Percentiles rank a stretch among this genome's conserved stretches.
These are phyloP conservation scores for Botia kubotai DNA, from an alignment of 2,797 vertebrate species.

Conservation along the genomic window DNA sequence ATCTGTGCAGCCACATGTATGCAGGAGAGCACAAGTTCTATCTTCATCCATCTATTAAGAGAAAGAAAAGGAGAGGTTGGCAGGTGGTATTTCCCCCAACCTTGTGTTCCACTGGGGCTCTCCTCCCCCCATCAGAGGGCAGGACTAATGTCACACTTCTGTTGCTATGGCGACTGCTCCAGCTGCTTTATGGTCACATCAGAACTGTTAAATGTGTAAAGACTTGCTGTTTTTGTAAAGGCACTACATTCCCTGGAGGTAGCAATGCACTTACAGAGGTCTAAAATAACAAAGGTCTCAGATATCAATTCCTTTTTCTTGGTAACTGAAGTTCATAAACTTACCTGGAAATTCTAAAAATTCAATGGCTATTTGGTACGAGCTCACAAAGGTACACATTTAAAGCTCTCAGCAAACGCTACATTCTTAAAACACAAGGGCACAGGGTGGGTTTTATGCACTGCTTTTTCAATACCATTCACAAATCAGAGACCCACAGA, in stretches of 20 bases:
- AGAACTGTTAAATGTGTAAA: constrained; percentile 25
- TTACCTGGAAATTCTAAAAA: constrained; percentile 8
- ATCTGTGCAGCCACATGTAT: not conserved
- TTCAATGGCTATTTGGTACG: constrained; percentile 5
- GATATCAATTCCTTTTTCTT: constrained; percentile 1
- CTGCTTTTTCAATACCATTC: constrained; percentile 39
- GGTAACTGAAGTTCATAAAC: constrained; percentile 5
- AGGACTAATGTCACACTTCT: constrained; percentile 50
- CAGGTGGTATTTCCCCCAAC: constrained; percentile 17
- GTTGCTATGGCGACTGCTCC: constrained; percentile 55
- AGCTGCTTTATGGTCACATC: constrained; percentile 42
- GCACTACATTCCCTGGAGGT: not conserved
- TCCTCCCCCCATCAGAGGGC: constrained; percentile 32
- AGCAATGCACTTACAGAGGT: not conserved
- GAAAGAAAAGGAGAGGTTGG: not conserved
- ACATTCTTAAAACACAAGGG: constrained; percentile 16
- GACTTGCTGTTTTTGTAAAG: constrained; percentile 16
- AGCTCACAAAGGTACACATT: not conserved
- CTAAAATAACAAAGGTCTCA: not conserved
- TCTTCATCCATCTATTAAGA: not conserved
- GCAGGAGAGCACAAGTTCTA: not conserved
- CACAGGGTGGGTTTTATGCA: not conserved
- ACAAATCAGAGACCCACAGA: constrained; percentile 27
- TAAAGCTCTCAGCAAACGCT: constrained; percentile 27
- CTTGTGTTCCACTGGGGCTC: constrained; percentile 20